Evolutionary conservation across 2,888 invertebrate species (phyloP), one percentile per base, ranked within the genome.

Genomic region (Zelleria hepariella): DNA sequence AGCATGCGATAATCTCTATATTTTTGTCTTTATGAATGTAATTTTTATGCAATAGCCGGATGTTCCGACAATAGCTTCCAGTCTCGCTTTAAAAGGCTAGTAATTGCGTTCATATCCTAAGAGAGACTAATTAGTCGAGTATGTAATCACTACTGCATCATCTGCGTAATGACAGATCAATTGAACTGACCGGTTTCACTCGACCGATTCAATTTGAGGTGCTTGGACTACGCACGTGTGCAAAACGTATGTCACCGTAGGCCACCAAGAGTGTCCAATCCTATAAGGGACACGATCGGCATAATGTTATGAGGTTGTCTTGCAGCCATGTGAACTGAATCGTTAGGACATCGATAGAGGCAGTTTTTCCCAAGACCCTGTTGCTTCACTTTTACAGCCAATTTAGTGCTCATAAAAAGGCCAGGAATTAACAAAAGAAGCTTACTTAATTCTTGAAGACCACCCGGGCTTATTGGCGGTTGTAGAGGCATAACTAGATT

Each of bases 101-200:
- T 70, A 71, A 72, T 73, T 72, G 71, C 15, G 32, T 10, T 42
- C 67, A 72, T 66, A 66, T 67, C 64, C 67, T 67, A 64, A 63
- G 67, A 67, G 65, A 66, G 67, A 65, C 68, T 72, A 71, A 74
- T 75, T 74, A 74, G 68, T 64, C 63, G 62, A 67, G 67, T 20
- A 32, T 55, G 7, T 32, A 42, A 55, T 55, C 55, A 55, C 32
- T 8, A 20, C 27, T n/a, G 27, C 32, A 55, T 55, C 32, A 32
- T 32, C 55, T 32, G 18, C 20, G 32, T 55, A 55, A 55, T 42
- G 55, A 32, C 32, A 20, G 21, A 55, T 55, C 27, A 55, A 55
- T 55, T 26, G 32, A 55, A 27, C 21, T 42, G 27, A 24, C 23
- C 23, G 55, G 27, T 42, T 42, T 15, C 32, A 42, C 32, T 42